phyloP scores from a whole-genome alignment of 2,888 invertebrate species.

The Drosophila mercatorum region DNA sequence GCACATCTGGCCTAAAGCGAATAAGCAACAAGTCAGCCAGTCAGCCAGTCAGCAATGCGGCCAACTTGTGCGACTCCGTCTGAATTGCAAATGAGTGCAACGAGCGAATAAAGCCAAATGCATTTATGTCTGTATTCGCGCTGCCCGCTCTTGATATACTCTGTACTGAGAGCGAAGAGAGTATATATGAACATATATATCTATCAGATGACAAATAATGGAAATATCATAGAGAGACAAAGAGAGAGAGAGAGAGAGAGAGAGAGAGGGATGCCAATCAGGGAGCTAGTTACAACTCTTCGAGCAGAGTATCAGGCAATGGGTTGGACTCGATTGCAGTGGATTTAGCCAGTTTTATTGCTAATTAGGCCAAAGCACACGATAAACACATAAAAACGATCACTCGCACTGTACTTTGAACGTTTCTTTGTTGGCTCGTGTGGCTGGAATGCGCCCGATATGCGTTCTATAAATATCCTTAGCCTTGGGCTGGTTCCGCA shows the following conservation, averaged over 20 bases:
- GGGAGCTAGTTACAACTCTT: not conserved
- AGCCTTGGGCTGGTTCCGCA: conserved; percentile 42
- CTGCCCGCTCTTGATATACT: conserved; percentile 13
- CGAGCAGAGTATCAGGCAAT: not conserved
- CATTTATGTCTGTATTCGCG: conserved; percentile 31
- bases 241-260: too few species aligned
- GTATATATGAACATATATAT: not conserved
- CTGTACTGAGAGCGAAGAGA: not conserved
- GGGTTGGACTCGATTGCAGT: not conserved
- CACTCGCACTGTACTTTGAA: conserved; percentile 20
- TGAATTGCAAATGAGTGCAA: conserved; percentile 69
- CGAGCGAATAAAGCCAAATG: conserved; percentile 56
- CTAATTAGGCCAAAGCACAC: conserved; percentile 70
- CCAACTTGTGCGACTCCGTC: conserved; percentile 67
- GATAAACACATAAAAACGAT: conserved; percentile 14
- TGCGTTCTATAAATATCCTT: conserved; percentile 69
- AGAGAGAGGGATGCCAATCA: not conserved
- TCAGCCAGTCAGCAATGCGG: conserved; percentile 53
- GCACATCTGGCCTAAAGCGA: conserved; percentile 62
- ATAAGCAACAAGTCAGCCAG: conserved; percentile 27
- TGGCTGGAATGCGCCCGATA: conserved; percentile 7
- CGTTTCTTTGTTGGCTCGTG: conserved; percentile 25
- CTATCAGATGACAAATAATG: not conserved
- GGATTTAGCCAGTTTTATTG: conserved; percentile 27
- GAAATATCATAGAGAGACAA: not conserved